These are phyloP conservation scores for Cochlearius cochlearius DNA, from an alignment of 2,113 vertebrate genomes.

Conservation along the genomic window DNA sequence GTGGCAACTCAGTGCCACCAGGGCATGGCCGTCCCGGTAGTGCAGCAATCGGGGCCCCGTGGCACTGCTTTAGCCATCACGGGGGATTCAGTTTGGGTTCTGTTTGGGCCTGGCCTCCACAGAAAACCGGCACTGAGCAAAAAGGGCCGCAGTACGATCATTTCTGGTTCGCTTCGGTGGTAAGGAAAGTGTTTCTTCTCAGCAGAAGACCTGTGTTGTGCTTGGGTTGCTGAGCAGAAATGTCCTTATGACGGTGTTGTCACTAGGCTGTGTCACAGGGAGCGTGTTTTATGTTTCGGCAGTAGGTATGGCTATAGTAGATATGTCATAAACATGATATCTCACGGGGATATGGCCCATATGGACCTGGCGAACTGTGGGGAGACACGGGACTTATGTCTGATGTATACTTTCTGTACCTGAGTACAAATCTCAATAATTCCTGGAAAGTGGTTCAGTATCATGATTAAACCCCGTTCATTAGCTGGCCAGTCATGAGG, in stretches of 20 bases:
- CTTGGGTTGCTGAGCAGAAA: background rate
- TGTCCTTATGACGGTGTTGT: background rate
- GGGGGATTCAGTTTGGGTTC: background rate
- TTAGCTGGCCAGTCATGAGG: background rate
- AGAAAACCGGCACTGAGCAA: background rate
- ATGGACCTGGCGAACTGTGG: background rate
- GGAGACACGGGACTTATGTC: background rate
- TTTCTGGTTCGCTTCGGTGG: background rate
- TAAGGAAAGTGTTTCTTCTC: background rate
- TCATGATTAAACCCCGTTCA: background rate
- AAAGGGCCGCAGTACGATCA: background rate
- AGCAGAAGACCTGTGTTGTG: background rate
- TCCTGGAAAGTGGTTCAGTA: background rate
- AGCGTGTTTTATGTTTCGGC: background rate
- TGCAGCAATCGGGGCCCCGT: fast-evolving
- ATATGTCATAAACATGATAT: background rate
- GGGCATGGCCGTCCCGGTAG: background rate
- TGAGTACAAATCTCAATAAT: background rate
- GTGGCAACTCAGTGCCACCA: background rate
- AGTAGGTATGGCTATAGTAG: background rate
- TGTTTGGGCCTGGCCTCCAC: background rate
- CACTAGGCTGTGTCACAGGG: background rate
- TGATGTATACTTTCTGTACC: background rate
- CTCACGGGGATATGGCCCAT: background rate
- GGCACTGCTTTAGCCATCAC: background rate